Conservation (phyloP, 2,113 vertebrate genomes). For the Phylloscopus trochilus region DNA sequence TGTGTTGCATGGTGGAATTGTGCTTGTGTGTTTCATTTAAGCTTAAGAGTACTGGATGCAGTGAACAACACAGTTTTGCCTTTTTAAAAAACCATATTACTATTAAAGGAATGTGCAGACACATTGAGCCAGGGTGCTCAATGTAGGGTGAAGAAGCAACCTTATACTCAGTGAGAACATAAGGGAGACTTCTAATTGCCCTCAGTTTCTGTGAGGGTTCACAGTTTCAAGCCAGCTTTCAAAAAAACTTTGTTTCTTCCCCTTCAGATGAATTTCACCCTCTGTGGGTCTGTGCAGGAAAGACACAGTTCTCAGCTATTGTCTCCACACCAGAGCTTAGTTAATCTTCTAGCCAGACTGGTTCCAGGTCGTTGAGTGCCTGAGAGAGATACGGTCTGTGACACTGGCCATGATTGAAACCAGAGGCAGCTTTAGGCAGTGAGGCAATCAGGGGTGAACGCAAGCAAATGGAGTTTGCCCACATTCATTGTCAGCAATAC, state of each 20-base stretch:
- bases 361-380: slow-evolving; percentile 32
- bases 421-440: slow-evolving; percentile 9
- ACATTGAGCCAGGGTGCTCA: not conserved
- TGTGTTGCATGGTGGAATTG: not conserved
- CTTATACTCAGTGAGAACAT: not conserved
- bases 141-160: not conserved
- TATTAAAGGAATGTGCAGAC: not conserved
- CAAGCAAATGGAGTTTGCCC: slow-evolving; percentile 14
- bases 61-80: not conserved
- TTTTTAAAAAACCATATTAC: not conserved
- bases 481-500: not conserved
- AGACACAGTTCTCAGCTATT: not conserved
- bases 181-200: not conserved
- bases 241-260: not conserved
- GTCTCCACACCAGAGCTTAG: not conserved
- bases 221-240: not conserved
- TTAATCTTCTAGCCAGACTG: slow-evolving; percentile 35
- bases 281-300: not conserved
- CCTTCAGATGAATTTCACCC: not conserved
- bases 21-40: not conserved
- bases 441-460: not conserved
- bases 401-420: not conserved
- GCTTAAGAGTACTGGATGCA: not conserved
- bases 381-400: slow-evolving; percentile 14
- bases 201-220: not conserved